Conservation (phyloP, 1,140 invertebrate species). For the Ceratitis capitata region DNA sequence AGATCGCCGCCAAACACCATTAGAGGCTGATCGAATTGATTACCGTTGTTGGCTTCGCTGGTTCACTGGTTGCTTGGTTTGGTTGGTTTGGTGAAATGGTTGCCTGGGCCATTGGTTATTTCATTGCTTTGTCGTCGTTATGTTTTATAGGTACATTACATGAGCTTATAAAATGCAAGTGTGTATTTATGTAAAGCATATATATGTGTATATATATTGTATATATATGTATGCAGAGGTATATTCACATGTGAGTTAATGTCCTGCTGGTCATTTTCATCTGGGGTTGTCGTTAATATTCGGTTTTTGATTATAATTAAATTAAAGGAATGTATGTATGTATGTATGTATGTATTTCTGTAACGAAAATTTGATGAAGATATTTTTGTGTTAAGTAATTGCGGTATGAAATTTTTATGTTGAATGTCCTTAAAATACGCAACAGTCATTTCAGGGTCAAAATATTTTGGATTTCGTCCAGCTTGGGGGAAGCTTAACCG, state of each 20-base stretch:
- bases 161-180: not conserved
- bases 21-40: conserved; percentile 20
- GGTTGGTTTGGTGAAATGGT: not conserved
- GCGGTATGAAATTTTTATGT: too few relatives aligned
- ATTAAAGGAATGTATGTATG: not conserved
- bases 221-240: not conserved
- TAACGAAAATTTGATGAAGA: too few relatives aligned
- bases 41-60: not conserved
- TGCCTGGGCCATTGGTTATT: not conserved
- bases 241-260: not conserved
- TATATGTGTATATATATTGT: not conserved
- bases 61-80: not conserved
- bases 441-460: too few relatives aligned
- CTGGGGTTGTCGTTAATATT: not conserved
- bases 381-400: too few relatives aligned
- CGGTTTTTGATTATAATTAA: not conserved
- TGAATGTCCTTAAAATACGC: too few relatives aligned
- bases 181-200: not conserved
- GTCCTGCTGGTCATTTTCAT: not conserved
- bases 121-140: not conserved
- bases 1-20: not conserved
- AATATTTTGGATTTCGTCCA: too few relatives aligned
- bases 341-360: too few relatives aligned
- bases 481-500: too few relatives aligned
- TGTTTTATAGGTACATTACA: not conserved